Base-by-base conservation (phyloP, 1,140 invertebrate genomes). In the Drosophila ambigua region DNA sequence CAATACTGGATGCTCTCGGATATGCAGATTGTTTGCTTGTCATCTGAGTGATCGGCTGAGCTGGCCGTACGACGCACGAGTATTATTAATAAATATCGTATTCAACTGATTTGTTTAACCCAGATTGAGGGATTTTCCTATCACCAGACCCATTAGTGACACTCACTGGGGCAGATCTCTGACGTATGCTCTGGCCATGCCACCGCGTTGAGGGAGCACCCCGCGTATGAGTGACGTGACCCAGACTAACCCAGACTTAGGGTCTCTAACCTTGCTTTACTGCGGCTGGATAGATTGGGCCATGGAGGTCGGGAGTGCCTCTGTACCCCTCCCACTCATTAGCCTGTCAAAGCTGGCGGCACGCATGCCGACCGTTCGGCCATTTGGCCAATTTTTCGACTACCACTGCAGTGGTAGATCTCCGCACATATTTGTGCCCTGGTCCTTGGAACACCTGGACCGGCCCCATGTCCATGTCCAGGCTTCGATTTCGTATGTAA, bases 401-500 rank as follows among this genome's bases (percentile, higher is more conserved):
- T 57, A 41, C 59, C 67, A 62, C 62, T 61, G 63, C 67, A 62
- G 58, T 61, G 63, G 43, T 54, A 61, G 80, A 67, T 66, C 66
- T 63, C 55, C 58, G 52, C 62, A 68, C 28, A 43, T 46, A 46
- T 54, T 52, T 67, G 63, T 35, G 65, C 11, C 26, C 35, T 39
- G 35, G 11, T 39, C 35, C 35, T 39, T 39, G 13, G 48, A 66
- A 53, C 43, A 52, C 35, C 35, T 39, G 35, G 35, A 39, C 66
- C 69, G 65, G 67, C 28, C 4, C 9, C 44, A 69, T 16, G 24
- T 35, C 41, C 50, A 55, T 55, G 13, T 20, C 35, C 20, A 26
- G 43, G 43, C 43, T 63, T 57, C 64, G 71, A 79, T 83, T 83
- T 83, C 46, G 75, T 82, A 82, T 82, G 79, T 83, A 75, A 82